phyloP scores from a whole-genome alignment of 2,888 invertebrate species.

The Cataglyphis rosenhaueri region DNA sequence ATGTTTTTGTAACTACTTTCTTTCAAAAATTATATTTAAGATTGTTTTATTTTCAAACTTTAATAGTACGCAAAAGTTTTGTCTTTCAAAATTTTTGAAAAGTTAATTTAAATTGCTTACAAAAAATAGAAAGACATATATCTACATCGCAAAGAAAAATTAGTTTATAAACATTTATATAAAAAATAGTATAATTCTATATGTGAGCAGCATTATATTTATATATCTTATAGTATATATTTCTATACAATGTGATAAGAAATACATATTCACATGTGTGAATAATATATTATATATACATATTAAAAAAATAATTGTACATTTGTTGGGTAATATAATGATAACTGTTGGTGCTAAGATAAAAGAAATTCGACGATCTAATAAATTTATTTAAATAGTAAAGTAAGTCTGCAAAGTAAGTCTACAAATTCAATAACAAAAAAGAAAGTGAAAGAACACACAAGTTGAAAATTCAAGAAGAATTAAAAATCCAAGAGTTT shows the following conservation, averaged over 20 bases:
- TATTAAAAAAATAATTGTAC: not conserved
- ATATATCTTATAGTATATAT: not conserved
- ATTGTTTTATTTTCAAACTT: not conserved
- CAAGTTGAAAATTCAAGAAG: not conserved
- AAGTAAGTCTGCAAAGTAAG: not conserved
- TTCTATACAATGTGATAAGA: not conserved
- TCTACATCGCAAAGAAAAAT: not conserved
- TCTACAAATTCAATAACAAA: slow-evolving; percentile 2
- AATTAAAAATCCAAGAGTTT: slow-evolving; percentile 31
- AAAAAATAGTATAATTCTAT: not conserved
- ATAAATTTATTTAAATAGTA: not conserved
- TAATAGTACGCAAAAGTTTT: not conserved
- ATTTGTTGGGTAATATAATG: not conserved
- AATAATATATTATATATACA: not conserved
- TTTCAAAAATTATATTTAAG: not conserved
- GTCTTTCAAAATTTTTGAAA: not conserved
- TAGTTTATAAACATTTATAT: not conserved
- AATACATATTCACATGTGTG: too few relatives aligned
- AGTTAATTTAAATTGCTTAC: not conserved
- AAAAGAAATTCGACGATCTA: not conserved
- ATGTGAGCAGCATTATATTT: not conserved
- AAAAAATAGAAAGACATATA: not conserved
- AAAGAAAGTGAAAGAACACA: not conserved
- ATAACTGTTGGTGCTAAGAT: not conserved
- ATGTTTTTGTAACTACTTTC: not conserved